Evolutionary conservation across 2,888 invertebrate species (phyloP).

Genomic region (Drosophila formosana): DNA sequence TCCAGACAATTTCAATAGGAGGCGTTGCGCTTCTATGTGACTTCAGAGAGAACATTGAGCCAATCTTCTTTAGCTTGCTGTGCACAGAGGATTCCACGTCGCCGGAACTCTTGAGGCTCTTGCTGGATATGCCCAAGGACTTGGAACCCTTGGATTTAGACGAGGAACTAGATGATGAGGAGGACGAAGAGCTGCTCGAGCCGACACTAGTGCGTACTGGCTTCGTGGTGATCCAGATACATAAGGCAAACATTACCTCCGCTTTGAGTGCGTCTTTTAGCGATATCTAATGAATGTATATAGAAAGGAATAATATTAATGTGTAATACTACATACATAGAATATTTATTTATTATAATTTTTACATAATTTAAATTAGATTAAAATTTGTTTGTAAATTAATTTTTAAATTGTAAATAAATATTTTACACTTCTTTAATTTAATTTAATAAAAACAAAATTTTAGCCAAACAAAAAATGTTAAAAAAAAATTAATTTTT

Average conservation of each 20-base stretch:
- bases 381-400: no score
- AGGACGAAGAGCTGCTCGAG: constrained; percentile 64
- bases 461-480: no score
- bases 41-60: constrained; percentile 83
- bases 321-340: no score
- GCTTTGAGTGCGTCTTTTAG: constrained; percentile 89
- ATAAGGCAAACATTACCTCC: constrained; percentile 90
- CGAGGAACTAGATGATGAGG: constrained; percentile 58
- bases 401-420: no score
- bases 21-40: constrained; percentile 66
- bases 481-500: no score
- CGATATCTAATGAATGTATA: constrained; percentile 87
- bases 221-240: constrained; percentile 91
- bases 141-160: constrained; percentile 59
- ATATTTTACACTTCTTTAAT: no score
- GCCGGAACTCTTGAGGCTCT: constrained; percentile 73
- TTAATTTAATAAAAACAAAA: no score
- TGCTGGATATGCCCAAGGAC: constrained; percentile 72
- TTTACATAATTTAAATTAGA: no score
- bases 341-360: no score
- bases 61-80: constrained; percentile 80
- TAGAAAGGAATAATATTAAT: background rate
- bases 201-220: constrained; percentile 86
- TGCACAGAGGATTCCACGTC: constrained; percentile 76
- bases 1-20: constrained; percentile 53